Evolutionary conservation across 2,888 invertebrate species (phyloP).

Genomic region (Eurytoma adleriae): DNA sequence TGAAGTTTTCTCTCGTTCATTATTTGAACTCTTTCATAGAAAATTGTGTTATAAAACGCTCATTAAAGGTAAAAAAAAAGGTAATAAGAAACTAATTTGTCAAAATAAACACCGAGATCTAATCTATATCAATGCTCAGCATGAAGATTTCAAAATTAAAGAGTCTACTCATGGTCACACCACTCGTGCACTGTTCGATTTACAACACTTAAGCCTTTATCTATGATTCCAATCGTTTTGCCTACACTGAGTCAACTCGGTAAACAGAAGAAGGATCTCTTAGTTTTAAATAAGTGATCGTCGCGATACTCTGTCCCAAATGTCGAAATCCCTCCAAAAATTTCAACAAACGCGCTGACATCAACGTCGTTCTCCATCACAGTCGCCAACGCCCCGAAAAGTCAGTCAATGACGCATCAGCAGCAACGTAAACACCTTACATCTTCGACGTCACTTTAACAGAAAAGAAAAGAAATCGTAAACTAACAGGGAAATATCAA

Average conservation of each 20-base stretch:
- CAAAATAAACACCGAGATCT: no score
- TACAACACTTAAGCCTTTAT: not conserved
- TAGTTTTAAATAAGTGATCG: slow-evolving; percentile 6
- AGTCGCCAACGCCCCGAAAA: not conserved
- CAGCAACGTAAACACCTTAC: not conserved
- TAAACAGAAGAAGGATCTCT: not conserved
- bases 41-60: no score
- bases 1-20: no score
- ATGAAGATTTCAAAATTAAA: not conserved
- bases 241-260: not conserved
- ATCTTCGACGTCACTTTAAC: not conserved
- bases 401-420: not conserved
- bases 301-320: not conserved
- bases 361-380: not conserved
- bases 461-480: not conserved
- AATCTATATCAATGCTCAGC: not conserved
- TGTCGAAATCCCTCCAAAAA: slow-evolving; percentile 11
- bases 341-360: not conserved
- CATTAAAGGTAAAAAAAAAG: no score
- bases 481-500: not conserved
- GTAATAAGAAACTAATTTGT: no score
- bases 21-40: no score
- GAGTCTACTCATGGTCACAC: not conserved
- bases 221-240: not conserved
- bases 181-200: not conserved